Conservation (phyloP, 2,113 vertebrate genomes). For the Grallaria varia region DNA sequence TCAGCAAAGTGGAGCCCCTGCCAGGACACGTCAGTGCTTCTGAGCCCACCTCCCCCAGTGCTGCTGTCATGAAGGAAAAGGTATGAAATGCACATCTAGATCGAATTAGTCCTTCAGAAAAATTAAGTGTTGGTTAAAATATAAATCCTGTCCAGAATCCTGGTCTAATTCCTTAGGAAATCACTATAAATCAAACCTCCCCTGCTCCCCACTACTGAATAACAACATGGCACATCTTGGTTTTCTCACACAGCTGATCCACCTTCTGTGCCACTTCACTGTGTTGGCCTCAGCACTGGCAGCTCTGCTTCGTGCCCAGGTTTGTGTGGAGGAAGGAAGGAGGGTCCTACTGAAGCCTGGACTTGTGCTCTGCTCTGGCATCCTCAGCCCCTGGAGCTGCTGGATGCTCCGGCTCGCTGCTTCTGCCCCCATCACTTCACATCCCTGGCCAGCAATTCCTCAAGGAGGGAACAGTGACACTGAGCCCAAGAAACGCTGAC, state of each 20-base stretch:
- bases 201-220: not conserved
- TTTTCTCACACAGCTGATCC: not conserved
- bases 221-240: not conserved
- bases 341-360: not conserved
- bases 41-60: not conserved
- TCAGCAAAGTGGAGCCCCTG: slow-evolving; percentile 36
- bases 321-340: not conserved
- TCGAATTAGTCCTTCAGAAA: not conserved
- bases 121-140: not conserved
- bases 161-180: slow-evolving; percentile 15
- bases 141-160: not conserved
- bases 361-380: not conserved
- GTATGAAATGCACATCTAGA: slow-evolving; percentile 45
- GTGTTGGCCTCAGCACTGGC: not conserved
- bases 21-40: slow-evolving; percentile 31
- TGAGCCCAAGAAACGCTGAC: not conserved
- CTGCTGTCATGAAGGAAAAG: slow-evolving; percentile 17
- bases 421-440: not conserved
- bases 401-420: accelerated
- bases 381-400: not conserved
- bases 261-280: not conserved
- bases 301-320: not conserved
- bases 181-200: not conserved
- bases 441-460: not conserved
- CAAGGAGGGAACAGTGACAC: not conserved